Evolutionary conservation across 2,797 vertebrate species (phyloP), one percentile per base, ranked within the genome.

Genomic region (Triplophysa yarkandensis): DNA sequence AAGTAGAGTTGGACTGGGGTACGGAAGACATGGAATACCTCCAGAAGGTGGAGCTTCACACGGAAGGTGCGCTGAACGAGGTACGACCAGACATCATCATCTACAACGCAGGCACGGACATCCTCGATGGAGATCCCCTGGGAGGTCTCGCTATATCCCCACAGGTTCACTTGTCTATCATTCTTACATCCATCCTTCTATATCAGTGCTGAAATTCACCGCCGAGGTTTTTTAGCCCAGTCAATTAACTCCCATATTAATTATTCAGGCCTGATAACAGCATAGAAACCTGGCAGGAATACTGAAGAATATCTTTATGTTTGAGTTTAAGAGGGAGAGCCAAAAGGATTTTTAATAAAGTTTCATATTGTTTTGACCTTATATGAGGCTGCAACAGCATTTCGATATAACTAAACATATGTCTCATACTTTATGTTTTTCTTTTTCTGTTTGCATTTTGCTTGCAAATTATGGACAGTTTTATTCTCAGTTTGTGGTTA

Each of bases 51-150:
- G 92, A 94, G 80, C 89, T 92, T 14, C 94, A 95, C 0, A 85
- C 91, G 19, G 92, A 94, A 69, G 92, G 89, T 25, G 89, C 95
- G 0, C 86, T 98, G 74, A 94, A 94, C 1, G 96, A 98, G 77
- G 80, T 93, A 19, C 85, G 54, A 7, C 92, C 97, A 0, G 94
- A 99, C 55, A 88, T 99, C 44, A 81, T 99, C 1, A 79, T 98
- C 19, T 99, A 98, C 86, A 98, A 99, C 0, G 97, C 96, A 0
- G 97, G 96, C 76, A 99, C 96, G 0, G 97, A 99, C 78, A 77
- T 98, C 76, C 87, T 99, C 69, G 95, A 98, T 8, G 95, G 96
- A 0, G 97, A 99, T 82, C 95, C 94, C 0, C 89, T 99, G 0
- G 97, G 97, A 80, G 97, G 96, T 60, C 93, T 99, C 77, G 93